Percentiles rank a stretch among this genome's conserved stretches.
Evolutionary conservation across 2,888 invertebrate species (phyloP).

Genomic region (Tetragonula carbonaria): DNA sequence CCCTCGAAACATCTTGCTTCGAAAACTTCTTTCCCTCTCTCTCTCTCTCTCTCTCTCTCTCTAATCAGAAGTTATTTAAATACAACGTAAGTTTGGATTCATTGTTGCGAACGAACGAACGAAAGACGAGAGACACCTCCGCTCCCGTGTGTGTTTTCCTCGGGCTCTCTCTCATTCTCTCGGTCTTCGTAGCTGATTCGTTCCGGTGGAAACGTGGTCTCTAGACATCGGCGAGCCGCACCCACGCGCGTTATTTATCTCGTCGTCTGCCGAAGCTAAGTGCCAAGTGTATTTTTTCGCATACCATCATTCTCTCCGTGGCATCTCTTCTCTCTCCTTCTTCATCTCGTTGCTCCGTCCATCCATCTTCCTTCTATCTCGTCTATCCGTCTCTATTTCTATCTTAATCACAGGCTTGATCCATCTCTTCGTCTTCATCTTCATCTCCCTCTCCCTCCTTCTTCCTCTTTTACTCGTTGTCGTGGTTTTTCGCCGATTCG

Average conservation of each 20-base stretch:
- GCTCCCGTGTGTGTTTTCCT: constrained; percentile 27
- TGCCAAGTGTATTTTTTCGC: constrained; percentile 80
- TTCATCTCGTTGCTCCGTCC: constrained; percentile 10
- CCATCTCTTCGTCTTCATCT: neutral
- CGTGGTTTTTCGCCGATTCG: neutral
- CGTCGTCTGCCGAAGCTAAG: constrained; percentile 78
- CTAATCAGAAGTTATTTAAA: neutral
- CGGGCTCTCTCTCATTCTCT: constrained; percentile 27
- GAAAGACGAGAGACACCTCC: neutral
- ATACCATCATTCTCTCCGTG: constrained; percentile 51
- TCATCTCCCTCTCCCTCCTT: constrained; percentile 6
- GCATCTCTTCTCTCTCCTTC: neutral
- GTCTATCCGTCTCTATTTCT: constrained; percentile 57
- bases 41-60: no score
- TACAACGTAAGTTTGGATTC: neutral
- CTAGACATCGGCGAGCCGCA: constrained; percentile 80
- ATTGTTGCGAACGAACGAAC: neutral
- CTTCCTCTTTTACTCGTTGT: neutral
- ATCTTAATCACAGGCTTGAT: constrained; percentile 14
- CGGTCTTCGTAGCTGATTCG: constrained; percentile 56
- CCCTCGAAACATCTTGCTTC: no score
- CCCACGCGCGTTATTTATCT: constrained; percentile 81
- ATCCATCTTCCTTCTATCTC: constrained; percentile 37
- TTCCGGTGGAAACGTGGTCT: constrained; percentile 74
- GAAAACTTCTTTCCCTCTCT: no score